Percentiles rank a stretch among this genome's conserved stretches.
Evolutionary conservation across 2,797 vertebrate genomes (phyloP).

Genomic region (Toxotes lorentzi): DNA sequence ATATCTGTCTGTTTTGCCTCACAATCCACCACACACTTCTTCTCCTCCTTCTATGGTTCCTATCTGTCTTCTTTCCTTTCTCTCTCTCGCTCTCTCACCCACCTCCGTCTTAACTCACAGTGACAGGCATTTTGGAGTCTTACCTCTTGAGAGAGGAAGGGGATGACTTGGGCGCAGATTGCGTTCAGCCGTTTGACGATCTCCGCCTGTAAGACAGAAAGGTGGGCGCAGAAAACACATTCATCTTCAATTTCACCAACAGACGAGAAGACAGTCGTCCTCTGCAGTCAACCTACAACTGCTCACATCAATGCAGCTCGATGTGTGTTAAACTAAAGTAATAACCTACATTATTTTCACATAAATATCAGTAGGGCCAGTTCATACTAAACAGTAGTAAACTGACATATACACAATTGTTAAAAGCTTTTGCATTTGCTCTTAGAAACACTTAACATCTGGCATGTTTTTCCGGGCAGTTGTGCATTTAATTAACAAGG

Average conservation of each 20-base stretch:
- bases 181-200: conserved; percentile 99
- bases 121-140: conserved; percentile 72
- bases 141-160: conserved; percentile 99
- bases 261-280: conserved; percentile 37
- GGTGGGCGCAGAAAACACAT: conserved; percentile 55
- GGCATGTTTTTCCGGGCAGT: background rate
- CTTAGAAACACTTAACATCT: background rate
- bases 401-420: background rate
- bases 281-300: conserved; percentile 20
- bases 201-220: conserved; percentile 92
- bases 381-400: background rate
- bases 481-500: background rate
- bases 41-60: conserved; percentile 33
- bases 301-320: conserved; percentile 8
- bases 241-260: conserved; percentile 28
- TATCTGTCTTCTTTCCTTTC: conserved; percentile 16
- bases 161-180: conserved; percentile 99
- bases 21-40: conserved; percentile 69
- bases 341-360: conserved; percentile 12
- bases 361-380: background rate
- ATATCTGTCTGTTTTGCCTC: conserved; percentile 52
- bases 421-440: conserved; percentile 25
- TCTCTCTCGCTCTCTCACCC: conserved; percentile 46
- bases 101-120: conserved; percentile 68
- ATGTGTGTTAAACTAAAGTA: conserved; percentile 15